Base-by-base conservation (phyloP, 1,140 invertebrate species). In the Stegodyphus mimosarum region DNA sequence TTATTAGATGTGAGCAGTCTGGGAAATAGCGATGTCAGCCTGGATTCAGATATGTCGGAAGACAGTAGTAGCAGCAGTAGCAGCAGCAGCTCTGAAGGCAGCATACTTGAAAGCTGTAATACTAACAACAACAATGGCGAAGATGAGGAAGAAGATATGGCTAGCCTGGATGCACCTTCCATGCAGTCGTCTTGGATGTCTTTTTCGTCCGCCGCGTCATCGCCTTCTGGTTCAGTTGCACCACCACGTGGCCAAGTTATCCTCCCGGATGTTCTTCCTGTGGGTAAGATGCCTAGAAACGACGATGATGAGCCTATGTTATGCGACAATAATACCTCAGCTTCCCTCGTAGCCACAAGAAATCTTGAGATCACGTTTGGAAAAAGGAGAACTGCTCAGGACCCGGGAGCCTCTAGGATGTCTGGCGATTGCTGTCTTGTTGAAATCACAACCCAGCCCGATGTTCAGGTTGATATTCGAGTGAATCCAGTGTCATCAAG, bases 151-250 rank as follows among this genome's bases (percentile, higher is more conserved):
- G 74, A 86, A 33, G 83, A 86, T 7, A 76, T 84, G 72, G 63
- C 73, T 4, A 78, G 67, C 67, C 50, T 72, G 66, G 83, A 69
- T 71, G 83, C 67, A 10, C 67, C 74, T 55, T 84, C 81, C 6
- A 84, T 84, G 81, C 72, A 84, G 64, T 76, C 81, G 15, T 86
- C 83, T 0, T 86, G 83, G 83, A 86, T 86, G 83, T 86, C 83
- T 6, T 77, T 86, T 51, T 78, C 74, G 9, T 86, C 83, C 11
- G 33, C 83, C 18, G 66, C 73, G 51, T 84, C 81, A 7, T 52
- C 75, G 48, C 75, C 83, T 15, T 77, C 83, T 5, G 13, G 7
- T 6, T 15, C 69, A 13, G 80, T 60, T 52, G 72, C 63, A 52
- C 49, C 74, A 5, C 72, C 83, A 15, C 51, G 75, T 50, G 69